These are phyloP conservation scores for Agrochola lota DNA, from an alignment of 2,888 invertebrate genomes.

Conservation along the genomic window DNA sequence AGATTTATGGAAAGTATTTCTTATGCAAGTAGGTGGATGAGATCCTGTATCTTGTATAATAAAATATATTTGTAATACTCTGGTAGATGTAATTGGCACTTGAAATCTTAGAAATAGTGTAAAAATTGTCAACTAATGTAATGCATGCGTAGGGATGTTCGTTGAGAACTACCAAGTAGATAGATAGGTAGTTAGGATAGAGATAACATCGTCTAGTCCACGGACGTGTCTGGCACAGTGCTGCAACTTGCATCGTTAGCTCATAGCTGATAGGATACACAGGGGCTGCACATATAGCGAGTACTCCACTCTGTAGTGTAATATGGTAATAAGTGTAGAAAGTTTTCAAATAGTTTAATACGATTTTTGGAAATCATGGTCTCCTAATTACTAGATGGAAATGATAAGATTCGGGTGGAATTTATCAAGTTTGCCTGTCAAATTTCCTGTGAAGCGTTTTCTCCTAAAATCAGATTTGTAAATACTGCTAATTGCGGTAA, in stretches of 20 bases:
- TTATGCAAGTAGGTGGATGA: conserved; percentile 53
- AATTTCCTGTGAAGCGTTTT: conserved; percentile 26
- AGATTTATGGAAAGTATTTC: conserved; percentile 47
- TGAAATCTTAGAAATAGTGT: conserved; percentile 41
- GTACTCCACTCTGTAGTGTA: conserved; percentile 41
- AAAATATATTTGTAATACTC: conserved; percentile 34
- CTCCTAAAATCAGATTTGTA: conserved; percentile 30
- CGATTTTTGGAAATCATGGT: conserved; percentile 56
- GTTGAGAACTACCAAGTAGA: conserved; percentile 51
- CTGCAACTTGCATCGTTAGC: conserved; percentile 12
- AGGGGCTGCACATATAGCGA: conserved; percentile 32
- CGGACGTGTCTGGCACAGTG: neutral
- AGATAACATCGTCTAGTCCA: conserved; percentile 10
- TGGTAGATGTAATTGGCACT: conserved; percentile 44
- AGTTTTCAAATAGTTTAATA: conserved; percentile 41
- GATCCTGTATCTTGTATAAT: conserved; percentile 44
- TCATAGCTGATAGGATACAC: conserved; percentile 11
- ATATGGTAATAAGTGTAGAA: conserved; percentile 44
- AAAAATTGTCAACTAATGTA: conserved; percentile 37
- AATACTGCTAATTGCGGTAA: conserved; percentile 15
- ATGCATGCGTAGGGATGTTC: conserved; percentile 49
- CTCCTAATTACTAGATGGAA: conserved; percentile 53
- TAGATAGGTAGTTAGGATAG: conserved; percentile 42
- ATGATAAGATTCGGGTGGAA: conserved; percentile 45
- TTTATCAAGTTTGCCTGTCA: conserved; percentile 29